phyloP scores from a whole-genome alignment of 2,888 invertebrate species.

The Euplagia quadripunctaria region DNA sequence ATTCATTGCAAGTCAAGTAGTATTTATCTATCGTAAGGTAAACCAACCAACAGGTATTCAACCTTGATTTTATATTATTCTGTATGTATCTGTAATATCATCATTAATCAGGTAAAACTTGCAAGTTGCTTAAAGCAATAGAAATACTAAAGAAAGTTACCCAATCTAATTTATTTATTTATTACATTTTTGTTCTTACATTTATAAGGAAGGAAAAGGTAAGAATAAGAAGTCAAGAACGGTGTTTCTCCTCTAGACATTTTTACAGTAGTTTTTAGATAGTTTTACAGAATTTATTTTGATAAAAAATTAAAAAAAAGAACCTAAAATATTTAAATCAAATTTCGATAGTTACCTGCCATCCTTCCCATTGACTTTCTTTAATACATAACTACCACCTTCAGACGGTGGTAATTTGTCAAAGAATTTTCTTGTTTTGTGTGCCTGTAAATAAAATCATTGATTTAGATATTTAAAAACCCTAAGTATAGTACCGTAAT shows the following conservation, averaged over 20 bases:
- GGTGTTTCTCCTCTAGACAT: too few relatives aligned
- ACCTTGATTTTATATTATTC: too few relatives aligned
- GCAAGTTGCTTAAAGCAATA: too few relatives aligned
- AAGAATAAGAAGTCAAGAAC: too few relatives aligned
- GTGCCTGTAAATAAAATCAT: slow-evolving; percentile 88
- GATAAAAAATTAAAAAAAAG: neutral
- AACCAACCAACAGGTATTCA: too few relatives aligned
- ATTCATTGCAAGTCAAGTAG: too few relatives aligned
- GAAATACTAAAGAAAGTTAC: too few relatives aligned
- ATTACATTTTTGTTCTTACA: neutral
- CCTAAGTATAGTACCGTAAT: too few relatives aligned
- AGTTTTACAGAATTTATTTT: too few relatives aligned
- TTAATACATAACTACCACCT: slow-evolving; percentile 96
- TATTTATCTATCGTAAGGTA: too few relatives aligned
- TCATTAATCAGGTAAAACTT: too few relatives aligned
- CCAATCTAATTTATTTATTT: neutral
- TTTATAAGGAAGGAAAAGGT: neutral
- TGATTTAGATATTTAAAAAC: neutral
- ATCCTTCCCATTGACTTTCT: slow-evolving; percentile 97
- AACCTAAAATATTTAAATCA: neutral
- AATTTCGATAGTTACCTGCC: slow-evolving; percentile 84
- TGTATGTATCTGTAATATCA: neutral
- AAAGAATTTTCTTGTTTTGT: slow-evolving; percentile 99
- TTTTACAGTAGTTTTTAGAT: too few relatives aligned
- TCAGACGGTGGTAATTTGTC: slow-evolving; percentile 94